Conservation (phyloP, 2,797 vertebrate genomes). For the Oceanodroma leucorhoa region DNA sequence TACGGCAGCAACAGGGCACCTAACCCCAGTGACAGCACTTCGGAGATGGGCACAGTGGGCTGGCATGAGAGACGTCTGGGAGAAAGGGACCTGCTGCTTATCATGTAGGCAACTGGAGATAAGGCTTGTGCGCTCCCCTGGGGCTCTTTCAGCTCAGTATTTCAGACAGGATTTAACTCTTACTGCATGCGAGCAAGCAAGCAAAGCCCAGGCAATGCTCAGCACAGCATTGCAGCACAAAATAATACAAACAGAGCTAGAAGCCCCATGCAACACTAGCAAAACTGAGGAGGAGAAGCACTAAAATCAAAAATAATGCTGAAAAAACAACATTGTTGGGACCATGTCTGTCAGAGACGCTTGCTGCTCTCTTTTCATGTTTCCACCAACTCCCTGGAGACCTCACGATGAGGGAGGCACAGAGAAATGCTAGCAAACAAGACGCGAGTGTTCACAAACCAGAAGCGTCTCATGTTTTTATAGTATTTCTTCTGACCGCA, state of each 20-base stretch:
- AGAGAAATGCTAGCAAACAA: neutral
- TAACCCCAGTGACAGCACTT: neutral
- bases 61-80: accelerated
- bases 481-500: neutral
- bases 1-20: neutral
- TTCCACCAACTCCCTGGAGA: neutral
- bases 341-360: neutral
- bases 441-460: neutral
- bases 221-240: neutral
- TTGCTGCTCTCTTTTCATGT: neutral
- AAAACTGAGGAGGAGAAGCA: neutral
- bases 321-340: neutral
- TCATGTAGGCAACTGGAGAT: neutral
- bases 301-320: neutral
- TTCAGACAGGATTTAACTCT: neutral
- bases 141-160: neutral
- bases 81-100: neutral
- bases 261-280: neutral
- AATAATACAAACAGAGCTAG: neutral
- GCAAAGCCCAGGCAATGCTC: neutral
- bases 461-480: neutral
- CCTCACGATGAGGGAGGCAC: neutral
- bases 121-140: too few relatives aligned
- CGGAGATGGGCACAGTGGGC: neutral
- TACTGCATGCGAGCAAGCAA: neutral